Evolutionary conservation across 2,888 invertebrate genomes (phyloP), one percentile per base, ranked within the genome.

Genomic region (Coremacera marginata): DNA sequence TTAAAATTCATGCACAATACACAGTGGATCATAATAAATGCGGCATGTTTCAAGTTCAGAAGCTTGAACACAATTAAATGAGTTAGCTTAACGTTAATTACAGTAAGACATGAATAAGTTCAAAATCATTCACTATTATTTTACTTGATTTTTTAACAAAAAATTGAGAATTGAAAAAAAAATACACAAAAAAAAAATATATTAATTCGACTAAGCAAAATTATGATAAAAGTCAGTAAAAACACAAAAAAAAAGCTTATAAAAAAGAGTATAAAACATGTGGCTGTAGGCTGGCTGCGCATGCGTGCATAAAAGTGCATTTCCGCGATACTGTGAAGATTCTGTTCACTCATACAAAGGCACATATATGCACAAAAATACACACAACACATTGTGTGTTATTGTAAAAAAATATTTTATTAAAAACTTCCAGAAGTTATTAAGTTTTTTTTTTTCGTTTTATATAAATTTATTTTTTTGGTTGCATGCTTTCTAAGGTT

Each of bases 291-390:
- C 14, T 34, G 68, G 11, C 49, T 68, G 74, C 65, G 76, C 76
- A 77, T 77, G 77, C 79, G 77, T 78, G 81, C 81, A 82, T 82
- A 84, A 82, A 84, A 84, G 81, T 84, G 82, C 82, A 80, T 86
- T 85, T 85, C 84, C 84, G 85, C 82, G 84, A 73, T 63, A 22
- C 73, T 19, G 67, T 67, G 44, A 78, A 76, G 49, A 72, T 22
- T 75, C 75, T 67, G 75, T 31, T 31, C 77, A 44, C 27, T 27
- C n/a, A 22, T n/a, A 27, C 49, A n/a, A 8, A 31, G n/a, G 4
- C 5, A 16, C 11, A 67, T 4, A 57, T 34, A 57, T 49, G n/a
- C 19, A 8, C 31, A 72, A 25, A 31, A 22, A 72, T 73, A 65
- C 27, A 72, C 51, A 70, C 71, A 34, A 57, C 25, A 65, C n/a